Percentiles rank a stretch among this genome's conserved stretches.
Conservation (phyloP, 2,113 vertebrate species). For the Neodontobutis hainanensis region DNA sequence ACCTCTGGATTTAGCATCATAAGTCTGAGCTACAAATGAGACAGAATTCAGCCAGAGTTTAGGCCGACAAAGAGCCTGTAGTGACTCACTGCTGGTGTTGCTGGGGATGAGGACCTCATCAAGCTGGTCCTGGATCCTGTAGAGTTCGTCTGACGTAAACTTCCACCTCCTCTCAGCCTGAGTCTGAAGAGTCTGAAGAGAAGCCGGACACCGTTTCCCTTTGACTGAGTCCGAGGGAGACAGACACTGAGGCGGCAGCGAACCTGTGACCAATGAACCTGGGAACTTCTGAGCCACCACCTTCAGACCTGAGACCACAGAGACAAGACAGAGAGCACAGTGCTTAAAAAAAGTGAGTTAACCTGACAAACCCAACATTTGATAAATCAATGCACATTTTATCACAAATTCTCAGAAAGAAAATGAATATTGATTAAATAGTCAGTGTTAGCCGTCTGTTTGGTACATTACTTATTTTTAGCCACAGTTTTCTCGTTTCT, state of each 20-base stretch:
- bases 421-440: too few species aligned
- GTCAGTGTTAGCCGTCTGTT: too few species aligned
- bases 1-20: too few species aligned
- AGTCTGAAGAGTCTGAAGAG: background rate
- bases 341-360: too few species aligned
- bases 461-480: too few species aligned
- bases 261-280: conserved; percentile 86
- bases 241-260: conserved; percentile 78
- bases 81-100: conserved; percentile 81
- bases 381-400: too few species aligned
- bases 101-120: conserved; percentile 80
- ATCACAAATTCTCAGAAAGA: too few species aligned
- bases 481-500: too few species aligned
- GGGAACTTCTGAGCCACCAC: conserved; percentile 91
- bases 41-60: too few species aligned
- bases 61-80: too few species aligned
- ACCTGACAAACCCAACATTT: too few species aligned
- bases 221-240: conserved; percentile 51
- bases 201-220: conserved; percentile 59
- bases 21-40: too few species aligned
- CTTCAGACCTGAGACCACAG: conserved; percentile 84
- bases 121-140: conserved; percentile 84
- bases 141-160: conserved; percentile 86
- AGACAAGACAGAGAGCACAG: background rate
- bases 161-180: conserved; percentile 82